These are phyloP conservation scores for Isaurus tuberculatus DNA, from an alignment of 92 coral and sea anemone genomes.

Conservation along the genomic window DNA sequence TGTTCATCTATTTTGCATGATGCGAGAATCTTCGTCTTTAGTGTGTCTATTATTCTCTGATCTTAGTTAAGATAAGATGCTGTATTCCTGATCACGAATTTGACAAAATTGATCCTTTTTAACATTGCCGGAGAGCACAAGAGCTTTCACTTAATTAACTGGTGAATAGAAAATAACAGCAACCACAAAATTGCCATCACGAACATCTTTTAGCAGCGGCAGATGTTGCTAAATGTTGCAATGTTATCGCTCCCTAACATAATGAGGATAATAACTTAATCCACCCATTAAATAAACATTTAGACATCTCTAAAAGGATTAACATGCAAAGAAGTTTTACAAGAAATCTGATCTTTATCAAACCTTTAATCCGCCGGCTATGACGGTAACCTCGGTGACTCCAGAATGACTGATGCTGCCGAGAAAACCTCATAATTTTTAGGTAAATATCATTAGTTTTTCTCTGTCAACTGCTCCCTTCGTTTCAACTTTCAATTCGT, in stretches of 20 bases:
- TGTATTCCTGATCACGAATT: too few relatives aligned
- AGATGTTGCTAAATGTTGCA: background rate
- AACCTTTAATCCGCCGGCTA: background rate
- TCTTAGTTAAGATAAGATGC: too few relatives aligned
- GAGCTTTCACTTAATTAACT: background rate
- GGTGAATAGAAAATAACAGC: background rate
- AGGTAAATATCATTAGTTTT: too few relatives aligned
- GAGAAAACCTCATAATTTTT: background rate
- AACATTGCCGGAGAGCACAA: too few relatives aligned
- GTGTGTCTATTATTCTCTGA: too few relatives aligned
- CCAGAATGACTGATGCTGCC: background rate
- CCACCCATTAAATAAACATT: background rate
- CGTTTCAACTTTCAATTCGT: too few relatives aligned
- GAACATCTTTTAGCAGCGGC: background rate
- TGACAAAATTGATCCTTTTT: too few relatives aligned
- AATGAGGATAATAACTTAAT: slow-evolving; percentile 29
- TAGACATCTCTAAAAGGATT: background rate
- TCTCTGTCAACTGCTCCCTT: too few relatives aligned
- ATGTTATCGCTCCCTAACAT: slow-evolving; percentile 23
- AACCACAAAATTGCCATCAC: background rate
- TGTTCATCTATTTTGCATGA: too few relatives aligned
- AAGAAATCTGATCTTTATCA: background rate
- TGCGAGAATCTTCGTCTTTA: too few relatives aligned
- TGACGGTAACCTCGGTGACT: background rate
- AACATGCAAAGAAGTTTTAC: background rate